Evolutionary conservation across 2,113 vertebrate species (phyloP).

Genomic region (Callipepla californica): DNA sequence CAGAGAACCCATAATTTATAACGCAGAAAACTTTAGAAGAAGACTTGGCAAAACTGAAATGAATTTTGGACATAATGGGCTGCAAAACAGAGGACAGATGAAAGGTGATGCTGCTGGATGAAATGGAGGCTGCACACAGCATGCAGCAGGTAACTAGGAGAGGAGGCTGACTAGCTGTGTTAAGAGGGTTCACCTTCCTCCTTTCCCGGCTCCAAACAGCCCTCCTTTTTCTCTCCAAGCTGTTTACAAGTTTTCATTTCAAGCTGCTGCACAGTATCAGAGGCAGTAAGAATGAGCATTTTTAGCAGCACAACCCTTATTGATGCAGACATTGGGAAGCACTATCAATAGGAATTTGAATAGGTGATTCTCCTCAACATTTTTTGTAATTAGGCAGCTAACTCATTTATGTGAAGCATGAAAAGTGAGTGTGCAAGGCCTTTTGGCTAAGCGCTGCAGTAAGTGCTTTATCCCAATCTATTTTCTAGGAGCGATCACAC

Average conservation of each 20-base stretch:
- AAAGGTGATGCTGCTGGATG: constrained; percentile 6
- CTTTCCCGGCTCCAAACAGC: neutral
- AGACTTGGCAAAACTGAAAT: neutral
- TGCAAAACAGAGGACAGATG: constrained; percentile 48
- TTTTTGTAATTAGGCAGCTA: neutral
- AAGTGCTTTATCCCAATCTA: constrained; percentile 35
- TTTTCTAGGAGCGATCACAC: constrained; percentile 40
- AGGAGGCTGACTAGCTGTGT: neutral
- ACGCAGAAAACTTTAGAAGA: constrained; percentile 4
- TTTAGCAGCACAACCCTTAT: neutral
- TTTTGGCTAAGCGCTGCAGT: neutral
- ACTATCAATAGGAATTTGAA: neutral
- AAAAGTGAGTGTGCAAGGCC: neutral
- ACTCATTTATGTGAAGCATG: neutral
- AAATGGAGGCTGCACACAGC: neutral
- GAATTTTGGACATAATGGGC: constrained; percentile 44
- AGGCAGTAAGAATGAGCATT: neutral
- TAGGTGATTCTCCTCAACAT: neutral
- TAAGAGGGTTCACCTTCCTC: neutral
- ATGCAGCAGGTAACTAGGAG: rapidly evolving
- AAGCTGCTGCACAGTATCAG: neutral
- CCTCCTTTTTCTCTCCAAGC: neutral
- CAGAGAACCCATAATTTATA: constrained; percentile 31
- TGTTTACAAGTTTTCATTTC: neutral
- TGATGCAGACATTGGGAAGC: neutral